Evolutionary conservation across 2,113 vertebrate species (phyloP).

Genomic region (Lota lota): DNA sequence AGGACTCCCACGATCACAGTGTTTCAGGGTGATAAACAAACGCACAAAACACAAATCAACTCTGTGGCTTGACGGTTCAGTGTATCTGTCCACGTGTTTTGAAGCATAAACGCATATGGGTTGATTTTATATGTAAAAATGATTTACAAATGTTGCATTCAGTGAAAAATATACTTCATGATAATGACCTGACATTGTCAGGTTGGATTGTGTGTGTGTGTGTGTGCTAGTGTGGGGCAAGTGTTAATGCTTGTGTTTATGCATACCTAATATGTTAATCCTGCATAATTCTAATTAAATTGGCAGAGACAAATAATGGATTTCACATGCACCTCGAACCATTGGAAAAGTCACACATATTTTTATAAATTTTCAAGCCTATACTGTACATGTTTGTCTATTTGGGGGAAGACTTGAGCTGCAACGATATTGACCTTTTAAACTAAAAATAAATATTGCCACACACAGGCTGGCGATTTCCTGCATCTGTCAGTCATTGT

Average conservation of each 20-base stretch:
- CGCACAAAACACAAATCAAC: slow-evolving; percentile 58
- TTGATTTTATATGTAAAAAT: too few relatives aligned
- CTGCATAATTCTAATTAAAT: neutral
- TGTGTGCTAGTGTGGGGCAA: too few relatives aligned
- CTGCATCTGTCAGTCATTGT: too few relatives aligned
- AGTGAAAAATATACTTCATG: too few relatives aligned
- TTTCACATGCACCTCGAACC: neutral
- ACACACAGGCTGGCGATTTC: too few relatives aligned
- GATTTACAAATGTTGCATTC: neutral
- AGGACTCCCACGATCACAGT: slow-evolving; percentile 58
- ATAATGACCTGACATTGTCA: too few relatives aligned
- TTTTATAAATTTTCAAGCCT: too few relatives aligned
- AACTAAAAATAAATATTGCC: too few relatives aligned
- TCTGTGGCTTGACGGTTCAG: slow-evolving; percentile 52
- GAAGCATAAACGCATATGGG: too few relatives aligned
- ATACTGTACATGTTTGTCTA: neutral
- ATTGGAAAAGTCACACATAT: neutral
- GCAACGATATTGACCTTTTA: neutral
- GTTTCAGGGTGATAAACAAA: slow-evolving; percentile 69
- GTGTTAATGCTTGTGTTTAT: neutral
- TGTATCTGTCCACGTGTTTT: neutral
- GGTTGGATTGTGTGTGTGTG: slow-evolving; percentile 19
- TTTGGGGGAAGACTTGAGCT: neutral
- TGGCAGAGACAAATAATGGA: neutral
- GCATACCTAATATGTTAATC: neutral